Percentiles rank a stretch among this genome's conserved stretches.
These are phyloP conservation scores for Pseudococcus longispinus DNA, from an alignment of 2,888 invertebrate genomes.

Conservation along the genomic window DNA sequence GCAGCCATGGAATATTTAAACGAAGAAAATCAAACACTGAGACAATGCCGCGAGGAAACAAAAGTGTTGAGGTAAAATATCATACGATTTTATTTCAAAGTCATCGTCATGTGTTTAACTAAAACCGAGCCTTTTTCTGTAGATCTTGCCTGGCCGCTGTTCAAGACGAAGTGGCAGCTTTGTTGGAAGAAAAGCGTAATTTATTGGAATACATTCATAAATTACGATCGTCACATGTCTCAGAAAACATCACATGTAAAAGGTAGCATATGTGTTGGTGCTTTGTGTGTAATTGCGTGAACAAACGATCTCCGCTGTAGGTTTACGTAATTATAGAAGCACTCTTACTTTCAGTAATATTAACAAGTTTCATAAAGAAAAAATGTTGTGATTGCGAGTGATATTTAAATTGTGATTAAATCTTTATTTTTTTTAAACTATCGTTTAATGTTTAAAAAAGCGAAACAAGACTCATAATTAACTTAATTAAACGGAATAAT, in stretches of 20 bases:
- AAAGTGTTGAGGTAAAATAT: constrained; percentile 66
- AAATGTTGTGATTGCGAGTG: constrained; percentile 54
- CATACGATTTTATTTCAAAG: too few species aligned
- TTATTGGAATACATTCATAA: constrained; percentile 74
- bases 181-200: constrained; percentile 77
- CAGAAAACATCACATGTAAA: constrained; percentile 60
- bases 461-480: constrained; percentile 24
- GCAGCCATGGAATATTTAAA: constrained; percentile 68
- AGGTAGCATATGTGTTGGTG: constrained; percentile 69
- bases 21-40: constrained; percentile 68
- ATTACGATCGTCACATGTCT: constrained; percentile 67
- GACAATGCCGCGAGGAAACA: constrained; percentile 69
- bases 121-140: too few species aligned
- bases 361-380: constrained; percentile 42
- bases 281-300: constrained; percentile 65
- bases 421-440: constrained; percentile 37
- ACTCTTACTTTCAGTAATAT: constrained; percentile 51
- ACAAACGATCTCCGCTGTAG: constrained; percentile 59
- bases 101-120: too few species aligned
- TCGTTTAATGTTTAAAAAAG: constrained; percentile 20
- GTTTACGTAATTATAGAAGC: constrained; percentile 55
- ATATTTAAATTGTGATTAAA: constrained; percentile 55
- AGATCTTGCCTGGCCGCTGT: constrained; percentile 68
- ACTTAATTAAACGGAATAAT: constrained; percentile 7
- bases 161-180: constrained; percentile 75